Percentiles rank a stretch among this genome's conserved stretches.
Evolutionary conservation across 2,113 vertebrate genomes (phyloP).

Genomic region (Erythrocercus mccallii): DNA sequence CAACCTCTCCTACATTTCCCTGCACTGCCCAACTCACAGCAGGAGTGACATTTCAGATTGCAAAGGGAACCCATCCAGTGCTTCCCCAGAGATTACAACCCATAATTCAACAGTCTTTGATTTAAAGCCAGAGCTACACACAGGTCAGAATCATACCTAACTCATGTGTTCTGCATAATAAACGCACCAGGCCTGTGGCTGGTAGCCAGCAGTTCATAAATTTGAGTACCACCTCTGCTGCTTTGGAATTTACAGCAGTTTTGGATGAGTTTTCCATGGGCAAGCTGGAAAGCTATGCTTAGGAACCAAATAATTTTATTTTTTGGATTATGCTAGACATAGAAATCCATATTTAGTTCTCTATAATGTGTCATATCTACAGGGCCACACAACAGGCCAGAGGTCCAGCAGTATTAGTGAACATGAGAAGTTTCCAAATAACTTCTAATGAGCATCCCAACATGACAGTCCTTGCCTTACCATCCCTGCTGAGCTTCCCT

Average conservation of each 20-base stretch:
- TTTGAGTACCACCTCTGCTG: background rate
- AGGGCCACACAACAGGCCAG: background rate
- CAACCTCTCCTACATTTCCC: background rate
- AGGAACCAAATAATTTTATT: background rate
- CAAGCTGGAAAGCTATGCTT: background rate
- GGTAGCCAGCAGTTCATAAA: background rate
- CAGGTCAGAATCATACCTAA: background rate
- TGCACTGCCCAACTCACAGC: background rate
- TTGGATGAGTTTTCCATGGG: fast-evolving
- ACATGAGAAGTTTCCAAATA: background rate
- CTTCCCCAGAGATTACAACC: background rate
- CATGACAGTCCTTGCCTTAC: background rate
- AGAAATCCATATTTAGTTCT: background rate
- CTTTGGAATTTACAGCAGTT: background rate
- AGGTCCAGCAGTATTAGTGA: background rate
- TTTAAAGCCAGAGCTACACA: background rate
- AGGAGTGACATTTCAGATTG: background rate
- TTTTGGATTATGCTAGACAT: background rate
- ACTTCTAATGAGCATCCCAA: background rate
- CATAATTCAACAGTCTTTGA: background rate
- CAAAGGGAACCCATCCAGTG: background rate
- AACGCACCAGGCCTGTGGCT: background rate
- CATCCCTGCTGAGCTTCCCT: background rate
- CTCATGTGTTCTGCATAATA: background rate
- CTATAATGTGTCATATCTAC: background rate